A percentile compares a stretch with the other conserved stretches of the same genome.
These are phyloP conservation scores for Teleopsis dalmanni DNA, from an alignment of 1,140 invertebrate species.

Conservation along the genomic window DNA sequence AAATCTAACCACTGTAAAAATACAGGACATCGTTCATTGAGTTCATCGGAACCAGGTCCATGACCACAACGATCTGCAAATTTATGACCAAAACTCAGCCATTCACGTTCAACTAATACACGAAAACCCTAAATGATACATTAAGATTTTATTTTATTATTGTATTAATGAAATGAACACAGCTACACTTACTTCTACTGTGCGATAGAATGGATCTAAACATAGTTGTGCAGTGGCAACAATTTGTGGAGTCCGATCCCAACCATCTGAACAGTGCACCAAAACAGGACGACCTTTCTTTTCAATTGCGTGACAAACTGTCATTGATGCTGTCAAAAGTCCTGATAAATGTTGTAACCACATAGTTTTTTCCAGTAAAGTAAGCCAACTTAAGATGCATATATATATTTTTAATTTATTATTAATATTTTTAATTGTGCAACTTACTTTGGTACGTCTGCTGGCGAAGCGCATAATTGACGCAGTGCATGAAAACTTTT, in stretches of 20 bases:
- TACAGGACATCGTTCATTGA: constrained; percentile 87
- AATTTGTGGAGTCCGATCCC: constrained; percentile 94
- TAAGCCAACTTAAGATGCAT: constrained; percentile 68
- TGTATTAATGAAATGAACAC: neutral
- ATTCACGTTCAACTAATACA: constrained; percentile 85
- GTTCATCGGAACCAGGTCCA: constrained; percentile 70
- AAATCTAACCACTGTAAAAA: constrained; percentile 98
- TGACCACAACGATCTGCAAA: constrained; percentile 92
- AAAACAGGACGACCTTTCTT: constrained; percentile 81
- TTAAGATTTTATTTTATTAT: constrained; percentile 10
- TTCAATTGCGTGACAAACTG: constrained; percentile 72
- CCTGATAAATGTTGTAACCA: constrained; percentile 87
- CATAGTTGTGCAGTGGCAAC: constrained; percentile 84
- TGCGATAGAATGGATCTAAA: constrained; percentile 88
- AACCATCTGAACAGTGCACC: constrained; percentile 94
- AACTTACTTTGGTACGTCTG: constrained; percentile 69
- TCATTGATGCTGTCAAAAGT: constrained; percentile 69
- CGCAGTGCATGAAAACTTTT: constrained; percentile 74
- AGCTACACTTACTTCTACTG: constrained; percentile 63
- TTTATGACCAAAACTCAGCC: constrained; percentile 95
- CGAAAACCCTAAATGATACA: constrained; percentile 68
- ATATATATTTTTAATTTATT: neutral
- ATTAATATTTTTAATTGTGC: neutral
- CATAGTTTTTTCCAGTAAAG: constrained; percentile 74
- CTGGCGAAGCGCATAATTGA: constrained; percentile 63